Evolutionary conservation across 2,113 vertebrate genomes (phyloP).

Genomic region (Sialia sialis): DNA sequence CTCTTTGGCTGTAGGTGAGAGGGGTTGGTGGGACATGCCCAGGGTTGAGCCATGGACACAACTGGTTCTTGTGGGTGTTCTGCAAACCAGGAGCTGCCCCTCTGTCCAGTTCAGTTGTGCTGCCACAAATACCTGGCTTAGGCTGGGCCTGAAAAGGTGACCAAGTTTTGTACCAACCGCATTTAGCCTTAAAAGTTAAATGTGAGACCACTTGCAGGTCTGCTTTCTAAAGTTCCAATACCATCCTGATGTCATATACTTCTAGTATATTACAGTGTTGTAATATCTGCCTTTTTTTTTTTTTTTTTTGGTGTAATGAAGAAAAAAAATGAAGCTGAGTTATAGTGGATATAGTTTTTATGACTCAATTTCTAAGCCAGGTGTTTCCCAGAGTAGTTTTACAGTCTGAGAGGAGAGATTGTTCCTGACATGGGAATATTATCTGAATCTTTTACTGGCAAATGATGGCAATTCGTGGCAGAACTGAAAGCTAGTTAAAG

Average conservation of each 20-base stretch:
- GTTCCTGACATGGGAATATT: neutral
- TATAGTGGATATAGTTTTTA: neutral
- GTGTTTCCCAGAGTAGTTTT: neutral
- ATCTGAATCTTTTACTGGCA: neutral
- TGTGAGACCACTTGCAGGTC: neutral
- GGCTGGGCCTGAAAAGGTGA: neutral
- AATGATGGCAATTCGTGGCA: neutral
- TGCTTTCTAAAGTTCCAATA: neutral
- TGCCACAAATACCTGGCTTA: neutral
- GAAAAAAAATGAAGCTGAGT: neutral
- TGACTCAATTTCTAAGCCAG: neutral
- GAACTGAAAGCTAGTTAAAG: neutral
- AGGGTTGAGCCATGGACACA: neutral
- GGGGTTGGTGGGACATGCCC: accelerated
- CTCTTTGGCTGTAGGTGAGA: neutral
- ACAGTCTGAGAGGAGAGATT: neutral
- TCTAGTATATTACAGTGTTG: neutral
- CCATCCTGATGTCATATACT: neutral
- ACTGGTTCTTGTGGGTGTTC: neutral
- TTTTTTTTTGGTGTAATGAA: neutral
- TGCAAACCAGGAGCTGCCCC: neutral
- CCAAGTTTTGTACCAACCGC: neutral
- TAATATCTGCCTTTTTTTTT: neutral
- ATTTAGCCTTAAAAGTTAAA: neutral
- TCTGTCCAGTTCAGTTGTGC: neutral